Base-by-base conservation (phyloP, 2,888 invertebrate species). In the Choristoneura rosaceana region DNA sequence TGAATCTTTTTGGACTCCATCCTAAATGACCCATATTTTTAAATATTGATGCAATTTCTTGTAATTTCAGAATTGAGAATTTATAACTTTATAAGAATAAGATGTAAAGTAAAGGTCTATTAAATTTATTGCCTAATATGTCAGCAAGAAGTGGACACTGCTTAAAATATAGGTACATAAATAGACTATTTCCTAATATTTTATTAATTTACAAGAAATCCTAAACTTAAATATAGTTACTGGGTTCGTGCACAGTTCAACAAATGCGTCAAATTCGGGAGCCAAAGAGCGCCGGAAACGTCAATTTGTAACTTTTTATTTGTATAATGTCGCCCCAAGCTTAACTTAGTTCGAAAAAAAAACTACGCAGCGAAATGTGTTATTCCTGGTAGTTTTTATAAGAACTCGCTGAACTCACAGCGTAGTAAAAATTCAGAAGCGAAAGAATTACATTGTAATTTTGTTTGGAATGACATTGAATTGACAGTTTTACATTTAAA, bases 251-350 rank as follows among this genome's bases (percentile, higher is more conserved):
- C 52, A 17, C 34, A 62, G 55, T 38, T 71, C 68, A 68, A 64
- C 76, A 70, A 74, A 73, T 76, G 76, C 15, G 43, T 70, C 70
- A 50, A 52, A 52, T 65, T 69, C 70, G 47, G 73, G 63, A 73
- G 74, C 71, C 67, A 67, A 74, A 65, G 76, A 70, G 60, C 66
- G 73, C 64, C 80, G 82, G 81, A 82, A 81, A 79, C 76, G 79
- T 79, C 81, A 80, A 81, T 82, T 82, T 80, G 81, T 81, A 77
- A 78, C 76, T 81, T 80, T 79, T 81, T 80, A 77, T 80, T 79
- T 78, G 75, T 76, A 64, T 75, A 74, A 76, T 70, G 75, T 75
- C 76, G 76, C 76, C 77, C 77, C 70, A 55, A 69, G 70, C 73
- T 74, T 75, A 70, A 68, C 17, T 59, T 69, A 25, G 50, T 47